Percentiles rank a stretch among this genome's conserved stretches.
These are phyloP conservation scores for Ibidorhyncha struthersii DNA, from an alignment of 2,113 vertebrate species.

Conservation along the genomic window DNA sequence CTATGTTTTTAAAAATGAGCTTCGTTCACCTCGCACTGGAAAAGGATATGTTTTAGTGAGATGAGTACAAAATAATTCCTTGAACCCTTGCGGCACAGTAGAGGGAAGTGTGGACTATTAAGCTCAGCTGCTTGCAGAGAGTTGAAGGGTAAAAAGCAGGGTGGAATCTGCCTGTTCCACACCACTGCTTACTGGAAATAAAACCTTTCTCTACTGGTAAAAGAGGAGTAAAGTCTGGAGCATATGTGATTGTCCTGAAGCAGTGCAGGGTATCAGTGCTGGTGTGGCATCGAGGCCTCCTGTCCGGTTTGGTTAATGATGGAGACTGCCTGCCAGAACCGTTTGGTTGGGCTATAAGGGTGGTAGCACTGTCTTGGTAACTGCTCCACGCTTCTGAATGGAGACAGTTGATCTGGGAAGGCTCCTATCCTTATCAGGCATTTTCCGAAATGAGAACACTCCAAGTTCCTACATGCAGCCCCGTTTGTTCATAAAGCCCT, in stretches of 20 bases:
- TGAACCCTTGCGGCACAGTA: background rate
- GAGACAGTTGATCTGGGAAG: background rate
- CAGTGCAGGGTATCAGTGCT: background rate
- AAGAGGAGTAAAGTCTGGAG: background rate
- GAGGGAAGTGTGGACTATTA: background rate
- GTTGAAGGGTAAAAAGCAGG: background rate
- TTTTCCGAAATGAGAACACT: background rate
- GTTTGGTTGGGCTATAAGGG: background rate
- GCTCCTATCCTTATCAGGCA: background rate
- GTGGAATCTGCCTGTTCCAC: background rate
- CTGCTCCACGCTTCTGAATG: background rate
- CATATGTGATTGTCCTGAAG: background rate
- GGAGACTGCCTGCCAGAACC: background rate
- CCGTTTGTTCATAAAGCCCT: background rate
- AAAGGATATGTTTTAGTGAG: background rate
- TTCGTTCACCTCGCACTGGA: background rate
- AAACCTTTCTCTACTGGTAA: background rate
- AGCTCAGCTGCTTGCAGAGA: background rate
- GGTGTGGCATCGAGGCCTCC: background rate
- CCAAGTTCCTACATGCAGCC: constrained; percentile 16
- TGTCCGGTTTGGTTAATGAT: background rate
- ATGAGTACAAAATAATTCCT: background rate
- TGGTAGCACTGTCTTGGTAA: background rate
- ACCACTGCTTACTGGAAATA: background rate
- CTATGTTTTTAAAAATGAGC: background rate